Percentiles rank a stretch among this genome's conserved stretches.
These are phyloP conservation scores for Sebastolobus altivelis DNA, from an alignment of 2,797 vertebrate species.

Conservation along the genomic window DNA sequence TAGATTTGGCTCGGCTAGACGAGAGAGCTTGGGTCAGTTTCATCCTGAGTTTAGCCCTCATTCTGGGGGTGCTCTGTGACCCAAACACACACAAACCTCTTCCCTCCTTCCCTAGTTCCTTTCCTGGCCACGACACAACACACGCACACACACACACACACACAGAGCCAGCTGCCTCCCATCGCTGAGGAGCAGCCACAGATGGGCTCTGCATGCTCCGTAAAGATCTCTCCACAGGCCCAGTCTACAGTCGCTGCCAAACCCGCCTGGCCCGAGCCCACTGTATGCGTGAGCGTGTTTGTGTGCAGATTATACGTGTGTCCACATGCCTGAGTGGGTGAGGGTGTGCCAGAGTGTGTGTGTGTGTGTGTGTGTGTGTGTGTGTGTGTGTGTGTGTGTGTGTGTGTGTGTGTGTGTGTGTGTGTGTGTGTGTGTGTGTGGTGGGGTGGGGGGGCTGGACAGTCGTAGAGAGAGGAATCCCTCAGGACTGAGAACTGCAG, in stretches of 20 bases:
- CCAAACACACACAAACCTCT: constrained; percentile 68
- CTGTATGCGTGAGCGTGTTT: constrained; percentile 62
- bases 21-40: constrained; percentile 67
- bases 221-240: constrained; percentile 86
- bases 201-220: constrained; percentile 86
- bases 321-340: constrained; percentile 61
- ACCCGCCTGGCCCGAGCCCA: constrained; percentile 74
- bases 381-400: constrained; percentile 16
- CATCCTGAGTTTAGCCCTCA: constrained; percentile 70
- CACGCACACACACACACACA: constrained; percentile 58
- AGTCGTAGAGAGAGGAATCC: constrained; percentile 53
- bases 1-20: constrained; percentile 45
- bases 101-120: constrained; percentile 53
- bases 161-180: constrained; percentile 84
- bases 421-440: constrained; percentile 9
- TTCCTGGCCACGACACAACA: constrained; percentile 58
- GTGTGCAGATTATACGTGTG: constrained; percentile 64
- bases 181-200: constrained; percentile 83
- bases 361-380: constrained; percentile 31
- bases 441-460: constrained; percentile 28
- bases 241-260: constrained; percentile 78
- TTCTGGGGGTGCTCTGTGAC: constrained; percentile 71
- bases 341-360: constrained; percentile 24
- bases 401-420: constrained; percentile 35
- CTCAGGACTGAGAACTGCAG: constrained; percentile 56